Evolutionary conservation across 2,888 invertebrate genomes (phyloP).

Genomic region (Dermolepida albohirtum): DNA sequence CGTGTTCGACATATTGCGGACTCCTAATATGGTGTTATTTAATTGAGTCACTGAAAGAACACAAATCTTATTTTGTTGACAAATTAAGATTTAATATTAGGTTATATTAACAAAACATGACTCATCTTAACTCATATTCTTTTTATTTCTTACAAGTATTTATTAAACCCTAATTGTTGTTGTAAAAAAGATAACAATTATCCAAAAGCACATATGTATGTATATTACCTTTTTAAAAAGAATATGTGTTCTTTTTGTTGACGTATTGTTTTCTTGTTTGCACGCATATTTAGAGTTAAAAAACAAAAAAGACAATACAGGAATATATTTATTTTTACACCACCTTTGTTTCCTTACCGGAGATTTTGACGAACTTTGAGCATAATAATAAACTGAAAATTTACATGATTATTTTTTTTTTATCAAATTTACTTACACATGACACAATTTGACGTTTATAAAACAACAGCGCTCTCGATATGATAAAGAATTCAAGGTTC

Average conservation of each 20-base stretch:
- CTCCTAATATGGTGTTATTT: constrained; percentile 47
- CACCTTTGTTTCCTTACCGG: constrained; percentile 46
- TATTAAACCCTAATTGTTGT: no score
- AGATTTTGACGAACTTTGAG: constrained; percentile 35
- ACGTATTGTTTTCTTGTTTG: constrained; percentile 28
- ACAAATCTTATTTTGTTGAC: constrained; percentile 14
- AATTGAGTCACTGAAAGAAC: constrained; percentile 55
- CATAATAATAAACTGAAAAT: constrained; percentile 43
- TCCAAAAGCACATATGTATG: neutral
- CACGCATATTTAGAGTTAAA: constrained; percentile 36
- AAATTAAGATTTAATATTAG: neutral
- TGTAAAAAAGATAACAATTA: neutral
- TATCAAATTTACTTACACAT: constrained; percentile 53
- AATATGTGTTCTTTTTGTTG: constrained; percentile 27
- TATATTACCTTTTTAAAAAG: neutral
- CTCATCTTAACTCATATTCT: constrained; percentile 29
- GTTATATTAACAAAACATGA: constrained; percentile 25
- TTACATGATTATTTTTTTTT: constrained; percentile 41
- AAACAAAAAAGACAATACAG: constrained; percentile 3
- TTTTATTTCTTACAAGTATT: constrained; percentile 2
- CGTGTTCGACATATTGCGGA: constrained; percentile 51
- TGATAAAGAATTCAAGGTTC: constrained; percentile 41
- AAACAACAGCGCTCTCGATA: constrained; percentile 25
- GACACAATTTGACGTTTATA: constrained; percentile 47
- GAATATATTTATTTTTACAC: constrained; percentile 34